Evolutionary conservation across 2,113 vertebrate genomes (phyloP).

Genomic region (Indri indri): DNA sequence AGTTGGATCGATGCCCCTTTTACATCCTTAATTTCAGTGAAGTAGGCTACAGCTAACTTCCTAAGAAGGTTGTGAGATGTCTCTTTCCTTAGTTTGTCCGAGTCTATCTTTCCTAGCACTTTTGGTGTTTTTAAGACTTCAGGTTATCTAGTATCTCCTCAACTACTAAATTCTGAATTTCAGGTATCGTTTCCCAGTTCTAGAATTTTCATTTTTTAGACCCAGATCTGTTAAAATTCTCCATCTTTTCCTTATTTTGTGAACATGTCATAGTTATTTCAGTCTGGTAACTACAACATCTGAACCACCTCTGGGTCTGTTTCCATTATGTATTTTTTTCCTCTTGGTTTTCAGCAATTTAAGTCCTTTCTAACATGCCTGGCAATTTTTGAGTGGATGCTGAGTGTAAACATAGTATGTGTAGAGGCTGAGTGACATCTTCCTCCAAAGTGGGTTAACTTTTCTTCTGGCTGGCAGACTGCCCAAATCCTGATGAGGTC

Average conservation of each 20-base stretch:
- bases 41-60: not conserved
- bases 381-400: not conserved
- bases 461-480: not conserved
- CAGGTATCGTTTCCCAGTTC: not conserved
- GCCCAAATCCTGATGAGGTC: not conserved
- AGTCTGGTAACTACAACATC: not conserved
- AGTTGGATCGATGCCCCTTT: not conserved
- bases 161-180: not conserved
- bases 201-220: not conserved
- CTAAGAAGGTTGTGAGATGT: not conserved
- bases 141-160: not conserved
- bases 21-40: not conserved
- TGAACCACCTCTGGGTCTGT: not conserved
- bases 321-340: not conserved
- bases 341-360: not conserved
- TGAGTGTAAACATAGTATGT: not conserved
- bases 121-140: not conserved
- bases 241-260: not conserved
- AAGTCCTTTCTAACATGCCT: not conserved
- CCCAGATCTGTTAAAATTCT: not conserved
- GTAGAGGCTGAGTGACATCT: not conserved
- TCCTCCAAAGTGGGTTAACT: not conserved
- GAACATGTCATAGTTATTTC: not conserved
- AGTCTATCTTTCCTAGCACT: not conserved
- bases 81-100: not conserved